Evolutionary conservation across 2,797 vertebrate species (phyloP), one percentile per base, ranked within the genome.

Genomic region (Lateolabrax maculatus): DNA sequence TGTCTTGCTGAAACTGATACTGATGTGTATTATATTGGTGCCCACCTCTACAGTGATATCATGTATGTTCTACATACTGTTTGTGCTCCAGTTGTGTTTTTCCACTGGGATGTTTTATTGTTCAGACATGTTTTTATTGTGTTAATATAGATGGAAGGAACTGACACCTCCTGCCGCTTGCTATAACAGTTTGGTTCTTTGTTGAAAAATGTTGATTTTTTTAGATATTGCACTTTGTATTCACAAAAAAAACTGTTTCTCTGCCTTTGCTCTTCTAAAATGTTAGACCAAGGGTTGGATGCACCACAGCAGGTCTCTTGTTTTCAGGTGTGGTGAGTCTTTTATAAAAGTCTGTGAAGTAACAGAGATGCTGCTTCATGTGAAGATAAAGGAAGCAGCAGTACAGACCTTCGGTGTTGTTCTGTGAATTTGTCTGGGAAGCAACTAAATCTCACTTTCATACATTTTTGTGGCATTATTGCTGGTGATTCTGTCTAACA

Each of bases 141-240:
- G 88, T 77, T 90, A 52, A 78, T 66, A 64, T 84, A 67, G 52
- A 63, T 73, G 66, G 41, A 84, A 84, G 75, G 70, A 80, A 75
- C 21, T 25, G 34, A 75, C 70, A 48, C 49, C 53, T 79, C 55
- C 56, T 55, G 44, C 57, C 8, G 71, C 57, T 83, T 64, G 76
- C 56, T 71, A 52, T 86, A 62, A 84, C 77, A 56, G 55, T 86
- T 87, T 60, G 52, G 55, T 84, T 82, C 34, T 64, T 63, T 62
- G 29, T 79, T 76, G 27, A 78, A 83, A 65, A 79, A 61, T 84
- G 74, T 87, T 83, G 19, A 83, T 80, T 66, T 23, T 46, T 60
- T 79, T 15, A 4, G 62, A 81, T 77, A 75, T 90, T 82, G 83
- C 89, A 86, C 87, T 89, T 84, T 90, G 75, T 86, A 83, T 82